Conservation (phyloP, 2,797 vertebrate species). For the Garrulus glandarius region DNA sequence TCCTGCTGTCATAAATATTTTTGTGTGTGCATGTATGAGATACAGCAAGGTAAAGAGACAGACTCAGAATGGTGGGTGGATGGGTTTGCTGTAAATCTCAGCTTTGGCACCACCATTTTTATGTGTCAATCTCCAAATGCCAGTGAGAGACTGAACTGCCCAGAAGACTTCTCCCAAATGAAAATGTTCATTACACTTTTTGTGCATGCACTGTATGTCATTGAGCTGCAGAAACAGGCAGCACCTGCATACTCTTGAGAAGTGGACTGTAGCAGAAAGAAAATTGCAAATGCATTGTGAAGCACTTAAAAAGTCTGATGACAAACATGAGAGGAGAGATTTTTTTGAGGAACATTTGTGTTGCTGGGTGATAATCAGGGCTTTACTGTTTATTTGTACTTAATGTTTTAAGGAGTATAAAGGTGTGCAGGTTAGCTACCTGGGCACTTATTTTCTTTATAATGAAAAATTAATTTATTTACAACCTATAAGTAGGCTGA, state of each 20-base stretch:
- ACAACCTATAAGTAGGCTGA: neutral
- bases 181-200: neutral
- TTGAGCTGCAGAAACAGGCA: neutral
- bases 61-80: neutral
- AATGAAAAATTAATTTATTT: neutral
- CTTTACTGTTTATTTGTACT: neutral
- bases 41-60: neutral
- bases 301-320: neutral
- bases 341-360: neutral
- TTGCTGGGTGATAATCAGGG: neutral
- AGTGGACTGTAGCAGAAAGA: neutral
- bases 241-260: neutral
- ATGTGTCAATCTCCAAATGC: neutral
- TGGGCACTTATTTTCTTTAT: neutral
- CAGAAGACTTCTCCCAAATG: neutral
- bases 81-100: neutral
- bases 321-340: neutral
- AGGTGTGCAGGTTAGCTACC: neutral
- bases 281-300: neutral
- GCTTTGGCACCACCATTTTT: neutral
- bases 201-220: neutral
- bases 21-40: neutral
- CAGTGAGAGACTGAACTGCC: neutral
- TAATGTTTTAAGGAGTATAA: neutral
- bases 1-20: neutral